A percentile compares a stretch with the other conserved stretches of the same genome.
These are phyloP conservation scores for Mugil cephalus DNA, from an alignment of 2,113 vertebrate species.

Conservation along the genomic window DNA sequence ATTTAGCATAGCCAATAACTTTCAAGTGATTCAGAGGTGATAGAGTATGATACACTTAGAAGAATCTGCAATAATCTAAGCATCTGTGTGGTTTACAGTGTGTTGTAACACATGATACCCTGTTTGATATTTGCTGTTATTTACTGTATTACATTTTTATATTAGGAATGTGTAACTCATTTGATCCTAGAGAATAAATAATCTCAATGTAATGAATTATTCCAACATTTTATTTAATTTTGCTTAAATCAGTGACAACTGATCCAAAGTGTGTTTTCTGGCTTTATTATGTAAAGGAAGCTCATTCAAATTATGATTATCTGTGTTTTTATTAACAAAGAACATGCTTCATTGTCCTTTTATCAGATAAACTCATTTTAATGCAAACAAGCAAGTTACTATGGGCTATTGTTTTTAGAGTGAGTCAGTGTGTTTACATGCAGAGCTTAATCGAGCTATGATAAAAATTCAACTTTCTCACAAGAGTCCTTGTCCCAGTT, in stretches of 20 bases:
- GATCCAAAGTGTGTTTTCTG: background rate
- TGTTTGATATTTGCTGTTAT: too few relatives aligned
- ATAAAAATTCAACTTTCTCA: too few relatives aligned
- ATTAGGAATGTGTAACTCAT: too few relatives aligned
- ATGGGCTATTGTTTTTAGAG: background rate
- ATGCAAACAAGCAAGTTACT: background rate
- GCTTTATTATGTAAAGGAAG: background rate
- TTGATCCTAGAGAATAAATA: too few relatives aligned
- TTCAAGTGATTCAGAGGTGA: background rate
- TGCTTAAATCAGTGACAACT: too few relatives aligned
- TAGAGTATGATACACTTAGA: background rate
- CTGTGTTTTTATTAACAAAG: background rate
- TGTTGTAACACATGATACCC: too few relatives aligned
- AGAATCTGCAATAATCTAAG: background rate
- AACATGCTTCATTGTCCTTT: slow-evolving; percentile 2
- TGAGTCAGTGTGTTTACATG: too few relatives aligned
- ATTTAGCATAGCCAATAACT: background rate
- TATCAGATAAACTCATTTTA: background rate
- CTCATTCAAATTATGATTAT: background rate
- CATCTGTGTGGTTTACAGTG: background rate
- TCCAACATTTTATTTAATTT: too few relatives aligned
- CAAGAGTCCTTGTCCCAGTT: too few relatives aligned
- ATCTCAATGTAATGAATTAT: too few relatives aligned
- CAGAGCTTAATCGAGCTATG: too few relatives aligned
- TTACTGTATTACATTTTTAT: too few relatives aligned